Evolutionary conservation across 2,888 invertebrate species (phyloP).

Genomic region (Dermolepida albohirtum): DNA sequence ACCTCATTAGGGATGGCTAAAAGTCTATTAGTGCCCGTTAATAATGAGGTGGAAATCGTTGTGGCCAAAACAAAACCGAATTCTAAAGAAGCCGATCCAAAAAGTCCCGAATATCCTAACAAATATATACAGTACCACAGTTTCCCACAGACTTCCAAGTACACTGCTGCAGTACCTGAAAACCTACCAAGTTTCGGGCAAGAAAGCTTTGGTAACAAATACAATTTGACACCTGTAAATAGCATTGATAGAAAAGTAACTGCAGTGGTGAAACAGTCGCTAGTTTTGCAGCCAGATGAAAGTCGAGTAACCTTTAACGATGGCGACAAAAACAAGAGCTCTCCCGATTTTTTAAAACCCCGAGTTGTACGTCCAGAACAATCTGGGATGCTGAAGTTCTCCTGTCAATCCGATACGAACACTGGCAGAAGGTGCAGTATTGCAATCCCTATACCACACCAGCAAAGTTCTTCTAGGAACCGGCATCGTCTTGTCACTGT

Average conservation of each 20-base stretch:
- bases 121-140: constrained; percentile 20
- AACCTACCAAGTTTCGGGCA: constrained; percentile 39
- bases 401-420: constrained; percentile 54
- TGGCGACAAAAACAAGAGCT: constrained; percentile 31
- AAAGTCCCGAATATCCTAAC: constrained; percentile 10
- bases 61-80: constrained; percentile 53
- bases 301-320: constrained; percentile 54
- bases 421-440: constrained; percentile 43
- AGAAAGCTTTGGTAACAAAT: constrained; percentile 44
- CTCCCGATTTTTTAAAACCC: neutral
- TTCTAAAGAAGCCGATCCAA: constrained; percentile 4
- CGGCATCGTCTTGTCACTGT: constrained; percentile 57
- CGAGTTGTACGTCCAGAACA: constrained; percentile 16
- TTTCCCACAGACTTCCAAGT: constrained; percentile 42
- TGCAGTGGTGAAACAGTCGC: neutral
- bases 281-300: constrained; percentile 41
- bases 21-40: constrained; percentile 60
- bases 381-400: constrained; percentile 66
- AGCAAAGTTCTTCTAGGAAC: constrained; percentile 7
- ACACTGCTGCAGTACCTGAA: constrained; percentile 45
- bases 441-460: constrained; percentile 39
- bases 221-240: constrained; percentile 37
- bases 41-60: constrained; percentile 65
- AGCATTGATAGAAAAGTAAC: constrained; percentile 12
- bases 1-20: constrained; percentile 74